phyloP scores from a whole-genome alignment of 2,113 vertebrate genomes.

The Syngnathus floridae region DNA sequence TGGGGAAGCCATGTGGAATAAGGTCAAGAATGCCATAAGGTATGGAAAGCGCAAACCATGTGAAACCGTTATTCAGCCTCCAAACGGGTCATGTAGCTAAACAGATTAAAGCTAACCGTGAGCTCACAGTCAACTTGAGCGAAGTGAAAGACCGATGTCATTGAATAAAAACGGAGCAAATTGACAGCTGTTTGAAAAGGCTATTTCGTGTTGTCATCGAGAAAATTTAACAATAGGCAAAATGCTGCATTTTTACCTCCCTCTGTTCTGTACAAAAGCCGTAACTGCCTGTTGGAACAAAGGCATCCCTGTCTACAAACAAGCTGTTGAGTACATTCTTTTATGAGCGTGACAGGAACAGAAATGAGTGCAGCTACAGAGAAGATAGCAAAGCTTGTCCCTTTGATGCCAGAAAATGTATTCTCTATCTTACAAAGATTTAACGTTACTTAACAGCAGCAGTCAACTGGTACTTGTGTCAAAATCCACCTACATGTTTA shows the following conservation, averaged over 20 bases:
- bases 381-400: slow-evolving; percentile 45
- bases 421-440: slow-evolving; percentile 45
- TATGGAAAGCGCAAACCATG: slow-evolving; percentile 36
- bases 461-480: slow-evolving; percentile 26
- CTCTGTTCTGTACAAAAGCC: slow-evolving; percentile 51
- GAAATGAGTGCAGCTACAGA: slow-evolving; percentile 61
- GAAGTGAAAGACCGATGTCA: slow-evolving; percentile 24
- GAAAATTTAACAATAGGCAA: slow-evolving; percentile 56
- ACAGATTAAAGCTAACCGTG: slow-evolving; percentile 69
- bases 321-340: slow-evolving; percentile 68
- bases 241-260: slow-evolving; percentile 42
- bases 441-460: slow-evolving; percentile 27
- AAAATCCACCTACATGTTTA: slow-evolving; percentile 29
- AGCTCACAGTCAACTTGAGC: neutral
- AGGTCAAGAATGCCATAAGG: slow-evolving; percentile 23
- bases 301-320: slow-evolving; percentile 57
- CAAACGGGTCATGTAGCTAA: slow-evolving; percentile 67
- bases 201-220: slow-evolving; percentile 54
- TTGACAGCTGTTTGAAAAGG: slow-evolving; percentile 35
- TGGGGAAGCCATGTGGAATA: slow-evolving; percentile 24
- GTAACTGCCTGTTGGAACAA: slow-evolving; percentile 61
- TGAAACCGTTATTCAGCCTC: slow-evolving; percentile 66
- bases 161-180: slow-evolving; percentile 29
- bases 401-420: slow-evolving; percentile 62
- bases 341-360: slow-evolving; percentile 56